Percentiles rank a stretch among this genome's conserved stretches.
Conservation (phyloP, 1,140 invertebrate species). For the Drosophila nigrodunni region DNA sequence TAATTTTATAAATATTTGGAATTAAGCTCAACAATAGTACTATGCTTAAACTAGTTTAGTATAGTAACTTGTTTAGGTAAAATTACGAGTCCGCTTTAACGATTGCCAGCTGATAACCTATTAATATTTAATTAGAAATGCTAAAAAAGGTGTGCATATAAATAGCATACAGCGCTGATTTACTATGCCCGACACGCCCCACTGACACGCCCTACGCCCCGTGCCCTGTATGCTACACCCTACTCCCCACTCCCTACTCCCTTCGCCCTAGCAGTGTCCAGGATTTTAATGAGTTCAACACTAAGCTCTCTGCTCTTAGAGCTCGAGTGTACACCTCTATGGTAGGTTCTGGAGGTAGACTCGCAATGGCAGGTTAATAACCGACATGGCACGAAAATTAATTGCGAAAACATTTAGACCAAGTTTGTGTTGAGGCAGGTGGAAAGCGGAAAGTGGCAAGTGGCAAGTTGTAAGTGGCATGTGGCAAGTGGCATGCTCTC, state of each 20-base stretch:
- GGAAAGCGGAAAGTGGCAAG: constrained; percentile 16
- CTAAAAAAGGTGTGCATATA: constrained; percentile 20
- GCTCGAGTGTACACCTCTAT: constrained; percentile 13
- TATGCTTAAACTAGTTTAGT: too few relatives aligned
- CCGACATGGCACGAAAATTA: constrained; percentile 76
- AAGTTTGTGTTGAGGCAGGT: constrained; percentile 30
- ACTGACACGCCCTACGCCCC: constrained; percentile 13
- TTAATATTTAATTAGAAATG: constrained; percentile 24
- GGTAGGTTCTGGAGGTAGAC: constrained; percentile 7
- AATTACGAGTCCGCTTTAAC: not conserved
- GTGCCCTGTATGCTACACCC: constrained; percentile 36
- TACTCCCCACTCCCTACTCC: constrained; percentile 52
- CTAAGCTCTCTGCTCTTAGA: constrained; percentile 10
- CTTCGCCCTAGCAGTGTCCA: constrained; percentile 3
- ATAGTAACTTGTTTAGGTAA: not conserved
- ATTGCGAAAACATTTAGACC: constrained; percentile 72
- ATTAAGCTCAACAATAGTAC: too few relatives aligned
- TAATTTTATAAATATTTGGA: too few relatives aligned
- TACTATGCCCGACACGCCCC: constrained; percentile 61
- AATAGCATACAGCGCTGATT: constrained; percentile 54
- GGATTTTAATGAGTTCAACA: constrained; percentile 43
- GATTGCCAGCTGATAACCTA: constrained; percentile 12
- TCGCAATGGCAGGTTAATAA: constrained; percentile 71
- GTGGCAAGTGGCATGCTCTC: constrained; percentile 10
- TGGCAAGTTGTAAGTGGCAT: constrained; percentile 3